Evolutionary conservation across 2,888 invertebrate genomes (phyloP).

Genomic region (Incurvaria masculella): DNA sequence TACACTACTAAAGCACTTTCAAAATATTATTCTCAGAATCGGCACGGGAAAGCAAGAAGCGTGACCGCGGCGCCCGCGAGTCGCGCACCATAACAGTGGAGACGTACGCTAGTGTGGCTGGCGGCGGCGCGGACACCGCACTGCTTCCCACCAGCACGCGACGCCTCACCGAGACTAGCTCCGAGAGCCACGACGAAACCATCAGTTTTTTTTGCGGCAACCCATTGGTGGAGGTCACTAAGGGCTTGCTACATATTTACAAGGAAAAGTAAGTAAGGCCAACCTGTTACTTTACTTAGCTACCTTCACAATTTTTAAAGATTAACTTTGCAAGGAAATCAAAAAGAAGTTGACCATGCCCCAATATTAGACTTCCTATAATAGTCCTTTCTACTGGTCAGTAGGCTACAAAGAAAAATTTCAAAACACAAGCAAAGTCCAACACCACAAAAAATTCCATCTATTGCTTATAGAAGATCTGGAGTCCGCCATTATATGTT

Average conservation of each 20-base stretch:
- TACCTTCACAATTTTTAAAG: slow-evolving; percentile 23
- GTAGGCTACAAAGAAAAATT: too few species aligned
- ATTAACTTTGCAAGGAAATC: background rate
- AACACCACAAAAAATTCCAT: too few species aligned
- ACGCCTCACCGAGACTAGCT: slow-evolving; percentile 38
- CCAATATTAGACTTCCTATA: too few species aligned
- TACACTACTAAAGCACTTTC: too few species aligned
- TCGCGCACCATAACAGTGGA: slow-evolving; percentile 73
- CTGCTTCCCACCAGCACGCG: slow-evolving; percentile 62
- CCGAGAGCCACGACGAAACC: slow-evolving; percentile 40
- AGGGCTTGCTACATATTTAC: slow-evolving; percentile 94
- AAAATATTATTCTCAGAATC: too few species aligned
- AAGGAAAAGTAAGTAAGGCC: slow-evolving; percentile 97
- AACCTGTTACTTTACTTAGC: slow-evolving; percentile 24
- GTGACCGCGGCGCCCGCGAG: slow-evolving; percentile 65
- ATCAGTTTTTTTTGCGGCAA: slow-evolving; percentile 92
- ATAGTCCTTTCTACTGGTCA: too few species aligned
- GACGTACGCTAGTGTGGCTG: slow-evolving; percentile 68
- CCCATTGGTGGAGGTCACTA: slow-evolving; percentile 94
- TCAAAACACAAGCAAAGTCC: too few species aligned
- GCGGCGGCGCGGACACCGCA: slow-evolving; percentile 53
- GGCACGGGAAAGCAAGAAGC: slow-evolving; percentile 45
- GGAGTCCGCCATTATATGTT: too few species aligned
- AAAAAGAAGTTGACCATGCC: background rate
- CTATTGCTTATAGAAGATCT: too few species aligned